Base-by-base conservation (phyloP, 1,140 invertebrate genomes). In the Trichonephila clavipes region DNA sequence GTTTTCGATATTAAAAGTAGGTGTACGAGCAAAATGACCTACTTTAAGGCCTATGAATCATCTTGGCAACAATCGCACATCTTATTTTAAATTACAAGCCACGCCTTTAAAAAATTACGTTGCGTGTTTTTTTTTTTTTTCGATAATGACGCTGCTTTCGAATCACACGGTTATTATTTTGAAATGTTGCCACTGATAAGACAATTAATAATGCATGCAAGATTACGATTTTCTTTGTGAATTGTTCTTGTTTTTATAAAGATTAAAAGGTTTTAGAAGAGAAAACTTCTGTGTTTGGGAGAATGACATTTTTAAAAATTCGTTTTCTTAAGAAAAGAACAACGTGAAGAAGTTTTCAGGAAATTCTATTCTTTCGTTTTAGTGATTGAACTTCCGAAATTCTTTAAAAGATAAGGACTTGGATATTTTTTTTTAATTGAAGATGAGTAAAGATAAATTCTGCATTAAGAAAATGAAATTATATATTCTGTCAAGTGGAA, bases 1-100 rank as follows among this genome's bases (percentile, higher is more conserved):
- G 90, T 81, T 83, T 83, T 83, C 62, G 87, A 44, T 82, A 64
- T 64, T 83, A 83, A 83, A 91, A 91, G 69, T 64, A 58, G 61
- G 40, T 69, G 72, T 64, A 62, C 51, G 44, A 19, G 21, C 58
- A n/a, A 66, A 69, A 77, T 91, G 90, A 91, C 90, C 90, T 85
- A 91, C 81, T 91, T 91, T 90, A 90, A 59, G 87, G 19, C 18
- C 81, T 40, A 91, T 91, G 90, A 91, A 40, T 91, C 90, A 91
- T 91, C 59, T 90, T 90, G 77, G 90, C 90, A 91, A 64, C 59
- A 59, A 77, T 77, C 72, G 51, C 21, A 19, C 34, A 51, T 44
- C 58, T 83, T 58, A 77, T 83, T 91, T 91, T 83, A 58, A 77
- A 34, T 77, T 16, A 18, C 14, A 34, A 77, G 90, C 24, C 90